Conservation (phyloP, 2,888 invertebrate species). For the Microplitis deprimator region DNA sequence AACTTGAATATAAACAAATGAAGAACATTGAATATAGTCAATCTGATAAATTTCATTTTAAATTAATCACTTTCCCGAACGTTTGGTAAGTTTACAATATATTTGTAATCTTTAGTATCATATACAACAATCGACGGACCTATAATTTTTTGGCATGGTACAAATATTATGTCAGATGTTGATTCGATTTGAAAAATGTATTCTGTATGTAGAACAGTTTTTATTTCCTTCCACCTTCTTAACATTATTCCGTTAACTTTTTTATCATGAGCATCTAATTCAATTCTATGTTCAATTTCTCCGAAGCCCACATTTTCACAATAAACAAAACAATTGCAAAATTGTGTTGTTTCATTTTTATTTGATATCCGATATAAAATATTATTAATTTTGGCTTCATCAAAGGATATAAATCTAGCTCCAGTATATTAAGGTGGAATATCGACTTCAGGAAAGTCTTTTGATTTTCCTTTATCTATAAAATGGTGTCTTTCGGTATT, state of each 20-base stretch:
- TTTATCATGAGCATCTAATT: slow-evolving; percentile 5
- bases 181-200: not conserved
- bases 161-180: not conserved
- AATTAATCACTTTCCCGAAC: slow-evolving; percentile 10
- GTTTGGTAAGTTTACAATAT: slow-evolving; percentile 9
- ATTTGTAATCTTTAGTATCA: not conserved
- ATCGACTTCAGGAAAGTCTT: too few species aligned
- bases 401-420: not conserved
- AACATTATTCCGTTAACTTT: not conserved
- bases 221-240: not conserved
- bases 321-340: slow-evolving; percentile 1
- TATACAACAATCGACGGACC: not conserved
- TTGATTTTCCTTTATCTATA: not conserved
- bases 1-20: too few species aligned
- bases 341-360: not conserved
- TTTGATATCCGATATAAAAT: not conserved
- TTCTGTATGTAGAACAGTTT: not conserved
- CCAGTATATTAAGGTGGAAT: too few species aligned
- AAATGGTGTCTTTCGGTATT: not conserved
- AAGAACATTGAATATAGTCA: too few species aligned
- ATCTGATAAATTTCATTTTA: too few species aligned
- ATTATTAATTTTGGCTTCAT: not conserved
- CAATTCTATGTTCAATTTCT: not conserved
- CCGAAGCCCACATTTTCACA: not conserved
- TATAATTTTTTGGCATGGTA: not conserved